Base-by-base conservation (phyloP, 1,140 invertebrate species). In the Bombyx mandarina region DNA sequence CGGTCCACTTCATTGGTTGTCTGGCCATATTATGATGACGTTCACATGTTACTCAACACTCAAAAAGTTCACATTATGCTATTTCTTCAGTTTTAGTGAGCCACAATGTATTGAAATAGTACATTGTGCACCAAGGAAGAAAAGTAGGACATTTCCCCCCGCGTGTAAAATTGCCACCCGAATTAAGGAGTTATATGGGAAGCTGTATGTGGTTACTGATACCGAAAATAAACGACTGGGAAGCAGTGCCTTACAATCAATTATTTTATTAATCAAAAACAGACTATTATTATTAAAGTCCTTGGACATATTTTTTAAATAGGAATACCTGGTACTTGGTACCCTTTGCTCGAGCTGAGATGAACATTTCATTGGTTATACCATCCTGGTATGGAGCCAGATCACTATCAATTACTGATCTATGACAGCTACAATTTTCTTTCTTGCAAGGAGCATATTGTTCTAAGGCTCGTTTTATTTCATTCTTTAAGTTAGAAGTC, bases 271-370 rank as follows among this genome's bases (percentile, higher is more conserved):
- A 35, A 3, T 35, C 26, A 35, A 3, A 35, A 35, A 35, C 26
- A 35, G 26, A 35, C 26, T 35, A 35, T 35, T 47, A 3, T 12
- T 7, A 47, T 47, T 2, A 9, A 47, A 47, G n/a, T 47, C 8
- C n/a, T 47, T 47, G 8, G 3, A 47, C n/a, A 10, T 3, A 2
- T 47, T 47, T 3, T 50, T 18, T 9, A 47, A 55, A 47, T 1
- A 22, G 9, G 10, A n/a, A 62, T 66, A 82, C 82, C 89, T 98
- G 96, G 85, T 99, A 99, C 61, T 92, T 91, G 22, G 93, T 94
- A 46, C 93, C 94, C 71, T 91, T 93, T 43, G 81, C 69, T 58
- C 83, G 88, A 45, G 91, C 90, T 49, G 74, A 70, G 48, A 92
- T 82, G 64, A 96, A 90, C 72, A 91, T 86, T 65, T 92, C 79